Percentiles rank a stretch among this genome's conserved stretches.
Evolutionary conservation across 2,113 vertebrate species (phyloP).

Genomic region (Seriola quinqueradiata): DNA sequence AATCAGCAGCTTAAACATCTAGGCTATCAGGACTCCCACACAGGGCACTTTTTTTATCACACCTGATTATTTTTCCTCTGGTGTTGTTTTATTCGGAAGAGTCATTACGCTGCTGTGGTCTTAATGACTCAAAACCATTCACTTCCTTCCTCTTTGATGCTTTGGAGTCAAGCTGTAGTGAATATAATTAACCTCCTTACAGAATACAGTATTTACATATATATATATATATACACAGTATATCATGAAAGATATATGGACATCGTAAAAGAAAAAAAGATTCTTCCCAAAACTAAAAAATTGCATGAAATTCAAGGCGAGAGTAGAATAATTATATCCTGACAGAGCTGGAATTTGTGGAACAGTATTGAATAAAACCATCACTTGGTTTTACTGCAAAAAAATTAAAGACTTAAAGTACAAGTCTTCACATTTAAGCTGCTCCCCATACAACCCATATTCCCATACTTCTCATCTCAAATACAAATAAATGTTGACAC

Average conservation of each 20-base stretch:
- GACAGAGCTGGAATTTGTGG: constrained; percentile 29
- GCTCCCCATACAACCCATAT: neutral
- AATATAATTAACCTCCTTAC: constrained; percentile 3
- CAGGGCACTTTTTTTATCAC: constrained; percentile 14
- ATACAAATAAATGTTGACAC: neutral
- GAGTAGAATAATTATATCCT: constrained; percentile 38
- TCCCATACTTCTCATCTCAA: neutral
- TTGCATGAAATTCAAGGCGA: neutral
- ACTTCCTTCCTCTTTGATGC: neutral
- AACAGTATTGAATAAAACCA: constrained; percentile 6
- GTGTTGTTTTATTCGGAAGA: constrained; percentile 37
- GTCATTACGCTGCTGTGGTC: constrained; percentile 17
- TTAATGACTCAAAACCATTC: constrained; percentile 44
- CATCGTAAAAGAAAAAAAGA: constrained; percentile 5
- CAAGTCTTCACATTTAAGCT: constrained; percentile 12
- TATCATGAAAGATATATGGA: neutral
- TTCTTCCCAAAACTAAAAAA: constrained; percentile 11
- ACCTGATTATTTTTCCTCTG: constrained; percentile 6
- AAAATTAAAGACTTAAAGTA: constrained; percentile 2
- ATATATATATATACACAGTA: too few species aligned
- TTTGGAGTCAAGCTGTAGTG: constrained; percentile 21
- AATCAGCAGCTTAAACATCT: constrained; percentile 6
- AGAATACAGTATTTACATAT: neutral
- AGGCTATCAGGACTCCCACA: constrained; percentile 1
- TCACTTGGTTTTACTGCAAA: neutral